Evolutionary conservation across 2,113 vertebrate species (phyloP).

Genomic region (Misgurnus anguillicaudatus): DNA sequence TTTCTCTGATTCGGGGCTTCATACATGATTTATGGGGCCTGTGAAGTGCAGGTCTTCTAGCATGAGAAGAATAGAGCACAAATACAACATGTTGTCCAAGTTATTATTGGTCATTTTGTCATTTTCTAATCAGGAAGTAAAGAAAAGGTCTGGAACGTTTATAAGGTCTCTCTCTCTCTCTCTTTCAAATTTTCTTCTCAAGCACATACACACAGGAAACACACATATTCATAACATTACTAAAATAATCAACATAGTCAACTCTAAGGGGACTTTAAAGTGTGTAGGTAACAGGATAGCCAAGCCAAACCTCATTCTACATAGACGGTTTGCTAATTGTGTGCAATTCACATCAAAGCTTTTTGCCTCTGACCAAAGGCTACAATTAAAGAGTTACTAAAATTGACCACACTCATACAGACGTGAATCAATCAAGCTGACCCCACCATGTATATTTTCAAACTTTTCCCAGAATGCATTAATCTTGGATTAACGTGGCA

Average conservation of each 20-base stretch:
- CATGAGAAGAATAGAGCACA: conserved; percentile 74
- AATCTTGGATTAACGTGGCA: conserved; percentile 11
- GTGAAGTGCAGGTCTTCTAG: conserved; percentile 55
- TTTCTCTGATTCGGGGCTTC: conserved; percentile 50
- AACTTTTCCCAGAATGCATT: conserved; percentile 30
- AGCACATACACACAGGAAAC: neutral
- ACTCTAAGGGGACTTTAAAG: conserved; percentile 2
- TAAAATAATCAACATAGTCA: conserved; percentile 4
- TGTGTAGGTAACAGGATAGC: conserved; percentile 8
- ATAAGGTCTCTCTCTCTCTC: conserved; percentile 21
- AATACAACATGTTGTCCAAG: conserved; percentile 72
- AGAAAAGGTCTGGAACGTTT: conserved; percentile 28
- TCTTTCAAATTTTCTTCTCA: neutral
- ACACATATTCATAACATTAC: neutral
- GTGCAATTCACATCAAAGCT: conserved; percentile 42
- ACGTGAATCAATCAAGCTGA: conserved; percentile 33
- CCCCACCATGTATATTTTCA: conserved; percentile 8
- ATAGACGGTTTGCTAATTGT: conserved; percentile 3
- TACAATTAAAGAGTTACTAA: conserved; percentile 46
- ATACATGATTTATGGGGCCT: conserved; percentile 51
- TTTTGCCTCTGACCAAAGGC: conserved; percentile 39
- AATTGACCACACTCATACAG: conserved; percentile 51
- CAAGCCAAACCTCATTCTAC: conserved; percentile 3
- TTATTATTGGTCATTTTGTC: conserved; percentile 58
- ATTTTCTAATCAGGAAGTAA: conserved; percentile 57